Conservation (phyloP, 1,140 invertebrate genomes). For the Onthophagus taurus region DNA sequence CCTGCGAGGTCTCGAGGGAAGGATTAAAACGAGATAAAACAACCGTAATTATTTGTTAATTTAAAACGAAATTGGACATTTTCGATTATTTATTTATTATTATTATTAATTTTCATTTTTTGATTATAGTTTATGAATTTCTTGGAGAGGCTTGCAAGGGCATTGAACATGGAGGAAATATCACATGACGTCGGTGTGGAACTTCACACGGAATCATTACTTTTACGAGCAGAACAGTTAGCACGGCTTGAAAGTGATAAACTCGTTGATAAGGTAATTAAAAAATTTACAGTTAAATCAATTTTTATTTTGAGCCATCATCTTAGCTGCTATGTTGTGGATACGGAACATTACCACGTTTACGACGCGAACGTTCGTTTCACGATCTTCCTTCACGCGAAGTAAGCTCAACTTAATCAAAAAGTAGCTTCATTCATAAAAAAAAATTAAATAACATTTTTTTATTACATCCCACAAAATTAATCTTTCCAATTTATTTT, state of each 20-base stretch:
- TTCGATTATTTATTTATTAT: constrained; percentile 5
- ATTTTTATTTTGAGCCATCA: constrained; percentile 23
- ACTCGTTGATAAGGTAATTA: constrained; percentile 61
- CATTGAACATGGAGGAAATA: constrained; percentile 66
- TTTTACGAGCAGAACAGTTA: constrained; percentile 67
- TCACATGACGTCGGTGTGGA: constrained; percentile 68
- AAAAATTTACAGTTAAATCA: neutral
- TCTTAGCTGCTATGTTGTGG: constrained; percentile 53
- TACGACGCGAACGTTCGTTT: constrained; percentile 62
- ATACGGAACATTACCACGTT: constrained; percentile 57
- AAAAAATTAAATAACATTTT: neutral
- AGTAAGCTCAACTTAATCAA: too few relatives aligned
- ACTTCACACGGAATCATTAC: constrained; percentile 65
- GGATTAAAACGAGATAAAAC: constrained; percentile 57
- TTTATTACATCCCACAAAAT: neutral
- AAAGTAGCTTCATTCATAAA: too few relatives aligned
- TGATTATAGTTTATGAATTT: constrained; percentile 56
- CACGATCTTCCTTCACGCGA: constrained; percentile 49
- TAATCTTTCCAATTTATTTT: constrained; percentile 3
- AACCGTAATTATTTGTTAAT: constrained; percentile 37
- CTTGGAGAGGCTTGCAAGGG: constrained; percentile 59
- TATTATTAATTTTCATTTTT: neutral
- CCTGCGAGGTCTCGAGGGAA: constrained; percentile 53
- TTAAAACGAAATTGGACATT: neutral
- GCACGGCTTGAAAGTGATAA: constrained; percentile 67